Base-by-base conservation (phyloP, 2,797 vertebrate species). In the Xenopus petersii region DNA sequence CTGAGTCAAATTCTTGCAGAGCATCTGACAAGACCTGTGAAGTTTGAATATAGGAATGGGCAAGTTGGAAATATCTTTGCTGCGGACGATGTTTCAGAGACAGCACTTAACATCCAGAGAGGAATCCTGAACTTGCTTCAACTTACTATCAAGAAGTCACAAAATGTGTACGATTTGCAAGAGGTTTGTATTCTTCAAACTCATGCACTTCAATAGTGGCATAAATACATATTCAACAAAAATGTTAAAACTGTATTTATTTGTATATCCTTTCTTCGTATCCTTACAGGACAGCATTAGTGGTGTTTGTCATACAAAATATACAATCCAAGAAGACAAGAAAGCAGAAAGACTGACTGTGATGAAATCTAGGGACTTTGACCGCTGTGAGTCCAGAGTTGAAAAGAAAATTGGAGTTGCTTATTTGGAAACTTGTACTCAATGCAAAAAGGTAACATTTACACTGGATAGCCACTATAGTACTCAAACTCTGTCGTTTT, bases 261-360 rank as follows among this genome's bases (percentile, higher is more conserved):
- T 15, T 66, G 7, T 60, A 5, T 55, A 2, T 13, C 1, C 55
- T 11, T 30, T 26, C 33, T 63, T 17, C 30, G 1, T 48, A 1
- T 56, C 0, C 70, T 30, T 75, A 7, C 63, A 95, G 94, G 33
- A 81, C 80, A 86, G 93, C 73, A 91, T 93, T 79, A 90, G 91
- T 67, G 94, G 94, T 58, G 79, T 89, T 70, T 97, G 94, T 81
- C 89, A 89, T 16, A 93, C 90, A 17, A 88, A 76, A 80, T 96
- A 94, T 1, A 36, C 83, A 9, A 74, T 87, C 70, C 90, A 93
- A 55, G 87, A 92, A 61, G 84, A 93, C 65, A 48, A 0, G 30
- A 83, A 82, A 48, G 87, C 86, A 2, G 77, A 79, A 21, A 77
- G 87, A 12, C 24, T 88, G 64, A 81, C 75, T n/a, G 13, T 94